Base-by-base conservation (phyloP, 2,888 invertebrate genomes). In the Leucania comma region DNA sequence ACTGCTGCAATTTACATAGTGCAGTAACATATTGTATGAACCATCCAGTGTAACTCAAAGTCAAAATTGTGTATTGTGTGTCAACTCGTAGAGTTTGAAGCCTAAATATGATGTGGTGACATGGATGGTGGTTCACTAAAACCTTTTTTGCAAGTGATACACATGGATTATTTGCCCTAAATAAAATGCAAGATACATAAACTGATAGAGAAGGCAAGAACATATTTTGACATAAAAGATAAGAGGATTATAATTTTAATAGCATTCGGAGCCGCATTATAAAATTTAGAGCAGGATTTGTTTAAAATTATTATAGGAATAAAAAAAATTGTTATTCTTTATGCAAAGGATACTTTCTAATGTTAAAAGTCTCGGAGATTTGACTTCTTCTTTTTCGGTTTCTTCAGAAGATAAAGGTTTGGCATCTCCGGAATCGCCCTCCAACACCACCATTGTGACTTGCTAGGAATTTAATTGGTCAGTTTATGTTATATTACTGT, bases 261-360 rank as follows among this genome's bases (percentile, higher is more conserved):
- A 72, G 17, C 35, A 38, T 53, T 38, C 22, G 8, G 32, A 10
- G 32, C 9, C 10, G 12, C 3, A 29, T 35, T 12, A 26, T 1
- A 56, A 17, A 60, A 4, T 42, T 12, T 3, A 22, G 26, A 22
- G 4, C 3, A 29, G 26, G 29, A 12, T 29, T 1, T 48, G 3
- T 42, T 42, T 22, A 20, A 48, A 50, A 9, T 35, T n/a, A 48
- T 1, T 29, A 29, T 2, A 12, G 12, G 12, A 20, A 14, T 29
- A 2, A 9, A 42, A 12, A 24, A 24, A 17, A 51, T 51, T 38
- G 6, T 26, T n/a, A 65, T 20, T 24, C 51, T 2, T n/a, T 50
- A 51, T 46, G 56, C 26, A 96, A 96, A 96, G 96, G 96, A 96
- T 96, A 96, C 96, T 96, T 94, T 96, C 96, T 91, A 96, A 90